Percentiles rank a stretch among this genome's conserved stretches.
phyloP scores from a whole-genome alignment of 2,888 invertebrate species.

The Reticulitermes lucifugus region DNA sequence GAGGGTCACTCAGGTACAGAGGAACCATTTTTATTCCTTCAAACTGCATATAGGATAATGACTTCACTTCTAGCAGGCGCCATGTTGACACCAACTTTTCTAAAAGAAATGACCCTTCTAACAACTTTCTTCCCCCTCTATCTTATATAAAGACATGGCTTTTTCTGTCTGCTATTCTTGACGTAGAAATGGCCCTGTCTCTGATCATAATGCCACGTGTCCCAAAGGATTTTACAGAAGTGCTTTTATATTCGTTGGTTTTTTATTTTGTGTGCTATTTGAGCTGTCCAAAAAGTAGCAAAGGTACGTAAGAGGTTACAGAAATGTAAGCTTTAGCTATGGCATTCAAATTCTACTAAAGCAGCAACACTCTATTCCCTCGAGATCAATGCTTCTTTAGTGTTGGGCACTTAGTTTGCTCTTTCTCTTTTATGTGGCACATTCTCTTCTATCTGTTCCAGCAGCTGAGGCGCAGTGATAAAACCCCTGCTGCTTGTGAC shows the following conservation, averaged over 20 bases:
- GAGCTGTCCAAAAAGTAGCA: background rate
- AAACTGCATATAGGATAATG: background rate
- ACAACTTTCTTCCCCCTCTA: background rate
- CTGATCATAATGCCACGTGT: background rate
- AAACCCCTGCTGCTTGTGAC: too few relatives aligned
- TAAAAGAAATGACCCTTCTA: conserved; percentile 13
- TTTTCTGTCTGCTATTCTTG: background rate
- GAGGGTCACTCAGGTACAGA: background rate
- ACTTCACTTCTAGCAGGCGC: background rate
- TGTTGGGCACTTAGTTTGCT: too few relatives aligned
- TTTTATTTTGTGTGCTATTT: background rate
- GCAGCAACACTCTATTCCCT: background rate
- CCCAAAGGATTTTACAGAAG: conserved; percentile 3
- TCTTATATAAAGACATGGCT: background rate
- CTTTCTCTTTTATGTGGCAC: too few relatives aligned
- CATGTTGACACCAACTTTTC: conserved; percentile 9
- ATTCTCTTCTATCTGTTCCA: too few relatives aligned
- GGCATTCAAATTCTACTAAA: background rate
- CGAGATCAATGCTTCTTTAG: too few relatives aligned
- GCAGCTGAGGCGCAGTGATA: too few relatives aligned
- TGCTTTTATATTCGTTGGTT: background rate
- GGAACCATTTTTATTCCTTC: background rate
- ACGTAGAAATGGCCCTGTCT: conserved; percentile 3
- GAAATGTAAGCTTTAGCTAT: background rate
- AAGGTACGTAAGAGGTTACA: background rate